phyloP scores from a whole-genome alignment of 2,888 invertebrate genomes.

The Nudaria mundana region DNA sequence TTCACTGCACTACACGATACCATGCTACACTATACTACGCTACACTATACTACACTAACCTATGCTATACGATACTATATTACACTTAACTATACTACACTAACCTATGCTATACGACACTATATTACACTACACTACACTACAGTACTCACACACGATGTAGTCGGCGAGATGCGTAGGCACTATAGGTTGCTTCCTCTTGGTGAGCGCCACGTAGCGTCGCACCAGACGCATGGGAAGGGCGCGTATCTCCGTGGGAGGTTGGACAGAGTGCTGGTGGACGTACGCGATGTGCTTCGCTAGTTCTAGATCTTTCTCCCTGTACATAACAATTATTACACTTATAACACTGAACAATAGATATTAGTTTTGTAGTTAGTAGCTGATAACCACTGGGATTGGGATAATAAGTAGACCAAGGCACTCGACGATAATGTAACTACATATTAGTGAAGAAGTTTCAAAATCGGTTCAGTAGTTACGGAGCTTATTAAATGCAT shows the following conservation, averaged over 20 bases:
- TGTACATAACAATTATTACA: too few species aligned
- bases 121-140: neutral
- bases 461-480: too few species aligned
- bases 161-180: conserved; percentile 73
- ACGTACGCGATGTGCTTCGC: conserved; percentile 99
- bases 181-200: conserved; percentile 92
- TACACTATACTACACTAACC: neutral
- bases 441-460: too few species aligned
- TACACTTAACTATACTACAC: neutral
- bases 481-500: too few species aligned
- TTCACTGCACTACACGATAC: too few species aligned
- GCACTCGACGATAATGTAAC: too few species aligned
- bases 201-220: conserved; percentile 95
- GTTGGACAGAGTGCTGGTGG: conserved; percentile 94
- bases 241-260: conserved; percentile 87
- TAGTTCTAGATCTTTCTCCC: conserved; percentile 87
- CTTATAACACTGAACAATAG: too few species aligned
- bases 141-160: conserved; percentile 54
- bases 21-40: neutral
- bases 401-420: too few species aligned
- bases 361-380: too few species aligned
- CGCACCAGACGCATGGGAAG: conserved; percentile 96
- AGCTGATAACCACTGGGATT: too few species aligned
- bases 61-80: too few species aligned
- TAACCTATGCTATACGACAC: neutral